phyloP scores from a whole-genome alignment of 1,140 invertebrate genomes.

The Lutraria rhynchaena region DNA sequence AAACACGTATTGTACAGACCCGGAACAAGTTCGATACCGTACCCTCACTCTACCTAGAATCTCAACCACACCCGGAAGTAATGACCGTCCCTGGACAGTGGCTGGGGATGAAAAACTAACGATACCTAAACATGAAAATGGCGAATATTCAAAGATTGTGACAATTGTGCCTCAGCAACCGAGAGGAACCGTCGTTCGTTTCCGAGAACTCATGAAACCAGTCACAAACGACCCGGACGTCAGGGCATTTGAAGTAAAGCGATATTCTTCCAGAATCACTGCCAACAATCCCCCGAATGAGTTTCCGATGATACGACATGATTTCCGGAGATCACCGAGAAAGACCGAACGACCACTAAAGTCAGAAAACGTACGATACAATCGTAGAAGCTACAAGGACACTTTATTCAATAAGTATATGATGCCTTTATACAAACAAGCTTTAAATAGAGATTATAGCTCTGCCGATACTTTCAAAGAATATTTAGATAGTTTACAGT shows the following conservation, averaged over 20 bases:
- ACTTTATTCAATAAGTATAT: slow-evolving; percentile 41
- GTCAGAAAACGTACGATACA: slow-evolving; percentile 34
- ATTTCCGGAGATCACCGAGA: slow-evolving; percentile 9
- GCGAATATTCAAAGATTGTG: slow-evolving; percentile 44
- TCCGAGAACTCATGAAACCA: slow-evolving; percentile 50
- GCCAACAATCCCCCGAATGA: neutral
- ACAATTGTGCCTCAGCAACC: slow-evolving; percentile 49
- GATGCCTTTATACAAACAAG: neutral
- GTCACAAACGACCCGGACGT: neutral
- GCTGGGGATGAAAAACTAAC: slow-evolving; percentile 11
- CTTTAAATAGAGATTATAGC: slow-evolving; percentile 53
- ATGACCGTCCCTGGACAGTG: slow-evolving; percentile 47
- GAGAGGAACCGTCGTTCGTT: slow-evolving; percentile 33
- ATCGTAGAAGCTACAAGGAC: neutral
- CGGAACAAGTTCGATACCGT: slow-evolving; percentile 31
- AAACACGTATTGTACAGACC: slow-evolving; percentile 38
- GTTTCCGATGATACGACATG: slow-evolving; percentile 37
- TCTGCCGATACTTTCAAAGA: slow-evolving; percentile 53
- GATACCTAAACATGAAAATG: slow-evolving; percentile 1
- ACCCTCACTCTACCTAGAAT: slow-evolving; percentile 42
- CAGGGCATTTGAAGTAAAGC: slow-evolving; percentile 18
- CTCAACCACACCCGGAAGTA: neutral
- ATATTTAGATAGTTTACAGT: slow-evolving; percentile 44
- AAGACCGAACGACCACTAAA: slow-evolving; percentile 42
- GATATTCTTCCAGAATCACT: neutral